Base-by-base conservation (phyloP, 1,140 invertebrate species). In the Drosophila subobscura region DNA sequence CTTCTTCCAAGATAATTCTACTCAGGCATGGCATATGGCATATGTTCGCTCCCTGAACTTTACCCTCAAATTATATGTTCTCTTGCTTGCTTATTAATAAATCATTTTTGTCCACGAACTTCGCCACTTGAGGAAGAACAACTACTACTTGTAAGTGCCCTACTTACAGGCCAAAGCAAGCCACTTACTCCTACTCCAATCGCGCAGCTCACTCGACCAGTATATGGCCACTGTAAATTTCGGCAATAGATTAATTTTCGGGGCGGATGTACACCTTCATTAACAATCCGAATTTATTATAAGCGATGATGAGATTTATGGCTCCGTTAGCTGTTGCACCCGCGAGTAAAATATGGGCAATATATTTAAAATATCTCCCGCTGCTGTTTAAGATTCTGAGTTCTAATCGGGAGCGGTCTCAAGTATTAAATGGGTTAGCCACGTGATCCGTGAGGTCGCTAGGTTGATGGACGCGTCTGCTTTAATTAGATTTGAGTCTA, bases 301-400 rank as follows among this genome's bases (percentile, higher is more conserved):
- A 56, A 61, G 20, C 20, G 22, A 25, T 33, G 49, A 10, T 27
- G 25, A 33, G 42, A 49, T 72, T 72, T 72, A 72, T 72, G 57
- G 40, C 10, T 10, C 57, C 29, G 12, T 29, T 59, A 3, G 27
- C 12, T 29, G 51, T 46, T 53, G 64, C 61, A 61, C 68, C 50
- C n/a, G 45, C 16, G 40, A 44, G 41, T 50, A 54, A 58, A 65
- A 25, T 59, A 49, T 44, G 47, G 49, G 77, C 41, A 65, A 80
- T 79, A 79, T 80, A 80, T 79, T 79, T 76, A 37, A 27, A 64
- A 72, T 57, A 70, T 70, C 56, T 63, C 20, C 14, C 49, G 14
- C 25, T 53, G 6, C 29, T 72, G 53, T 50, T 72, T 41, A 51
- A 58, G 50, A 63, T 33, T 25, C 10, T 46, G 25, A 25, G 16